Conservation (phyloP, 2,797 vertebrate species). For the Hemitrygon akajei region DNA sequence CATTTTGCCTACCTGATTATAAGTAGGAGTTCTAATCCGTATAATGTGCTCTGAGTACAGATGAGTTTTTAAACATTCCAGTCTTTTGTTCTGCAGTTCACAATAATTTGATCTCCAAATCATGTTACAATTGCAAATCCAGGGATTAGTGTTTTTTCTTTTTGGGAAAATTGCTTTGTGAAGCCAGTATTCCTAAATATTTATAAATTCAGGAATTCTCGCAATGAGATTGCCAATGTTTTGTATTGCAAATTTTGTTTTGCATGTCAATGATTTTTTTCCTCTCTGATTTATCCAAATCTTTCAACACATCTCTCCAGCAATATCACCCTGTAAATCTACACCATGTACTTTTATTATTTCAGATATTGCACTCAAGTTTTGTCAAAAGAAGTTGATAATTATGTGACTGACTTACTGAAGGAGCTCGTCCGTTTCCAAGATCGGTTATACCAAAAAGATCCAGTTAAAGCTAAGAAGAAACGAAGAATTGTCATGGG, state of each 20-base stretch:
- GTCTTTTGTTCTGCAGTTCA: not conserved
- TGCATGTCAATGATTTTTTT: not conserved
- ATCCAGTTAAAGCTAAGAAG: constrained; percentile 91
- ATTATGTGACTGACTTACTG: constrained; percentile 77
- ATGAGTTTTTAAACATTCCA: not conserved
- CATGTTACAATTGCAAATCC: not conserved
- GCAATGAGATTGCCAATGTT: not conserved
- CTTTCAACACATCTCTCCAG: not conserved
- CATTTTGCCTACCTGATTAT: not conserved
- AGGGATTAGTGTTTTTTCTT: no score
- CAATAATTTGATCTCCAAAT: not conserved
- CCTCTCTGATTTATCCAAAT: not conserved
- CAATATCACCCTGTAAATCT: not conserved
- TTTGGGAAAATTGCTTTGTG: no score
- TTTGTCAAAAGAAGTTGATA: constrained; percentile 90
- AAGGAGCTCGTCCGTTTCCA: constrained; percentile 94
- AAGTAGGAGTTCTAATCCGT: not conserved
- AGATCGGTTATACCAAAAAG: constrained; percentile 92
- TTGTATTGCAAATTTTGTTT: not conserved
- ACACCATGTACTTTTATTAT: not conserved
- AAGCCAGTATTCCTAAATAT: no score
- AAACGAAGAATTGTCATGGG: constrained; percentile 92
- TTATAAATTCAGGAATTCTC: no score
- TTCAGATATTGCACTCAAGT: constrained; percentile 91
- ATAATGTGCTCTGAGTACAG: not conserved